Conservation (phyloP, 2,797 vertebrate species). For the Typhlichthys subterraneus region DNA sequence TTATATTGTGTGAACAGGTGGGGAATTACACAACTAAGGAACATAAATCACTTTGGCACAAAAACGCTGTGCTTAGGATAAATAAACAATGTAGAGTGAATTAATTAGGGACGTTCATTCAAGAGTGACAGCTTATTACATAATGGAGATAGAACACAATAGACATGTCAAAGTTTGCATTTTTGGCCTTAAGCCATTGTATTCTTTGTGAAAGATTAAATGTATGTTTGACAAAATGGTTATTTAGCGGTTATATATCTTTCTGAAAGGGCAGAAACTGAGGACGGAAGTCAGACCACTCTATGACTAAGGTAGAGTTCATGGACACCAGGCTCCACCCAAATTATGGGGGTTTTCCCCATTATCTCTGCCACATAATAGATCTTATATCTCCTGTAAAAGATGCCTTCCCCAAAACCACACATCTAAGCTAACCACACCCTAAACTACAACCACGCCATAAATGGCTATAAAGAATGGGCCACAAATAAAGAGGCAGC, state of each 20-base stretch:
- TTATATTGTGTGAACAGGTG: slow-evolving; percentile 27
- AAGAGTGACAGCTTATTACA: background rate
- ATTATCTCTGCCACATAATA: slow-evolving; percentile 37
- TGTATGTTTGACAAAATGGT: background rate
- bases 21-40: slow-evolving; percentile 9
- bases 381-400: slow-evolving; percentile 2
- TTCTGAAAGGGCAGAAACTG: background rate
- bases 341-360: slow-evolving; percentile 20
- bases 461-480: too few relatives aligned
- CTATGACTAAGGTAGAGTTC: slow-evolving; percentile 17
- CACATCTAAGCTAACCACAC: too few relatives aligned
- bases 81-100: slow-evolving; percentile 1
- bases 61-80: slow-evolving; percentile 11
- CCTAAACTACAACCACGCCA: too few relatives aligned
- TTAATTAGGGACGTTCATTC: background rate
- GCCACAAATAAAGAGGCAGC: too few relatives aligned
- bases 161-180: background rate
- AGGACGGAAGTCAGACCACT: background rate
- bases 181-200: background rate
- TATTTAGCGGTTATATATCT: background rate
- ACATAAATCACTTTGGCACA: slow-evolving; percentile 53
- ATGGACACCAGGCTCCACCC: slow-evolving; percentile 12
- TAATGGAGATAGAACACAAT: background rate
- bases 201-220: background rate
- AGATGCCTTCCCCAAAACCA: too few relatives aligned